Evolutionary conservation across 2,797 vertebrate genomes (phyloP).

Genomic region (Chiroxiphia lanceolata): DNA sequence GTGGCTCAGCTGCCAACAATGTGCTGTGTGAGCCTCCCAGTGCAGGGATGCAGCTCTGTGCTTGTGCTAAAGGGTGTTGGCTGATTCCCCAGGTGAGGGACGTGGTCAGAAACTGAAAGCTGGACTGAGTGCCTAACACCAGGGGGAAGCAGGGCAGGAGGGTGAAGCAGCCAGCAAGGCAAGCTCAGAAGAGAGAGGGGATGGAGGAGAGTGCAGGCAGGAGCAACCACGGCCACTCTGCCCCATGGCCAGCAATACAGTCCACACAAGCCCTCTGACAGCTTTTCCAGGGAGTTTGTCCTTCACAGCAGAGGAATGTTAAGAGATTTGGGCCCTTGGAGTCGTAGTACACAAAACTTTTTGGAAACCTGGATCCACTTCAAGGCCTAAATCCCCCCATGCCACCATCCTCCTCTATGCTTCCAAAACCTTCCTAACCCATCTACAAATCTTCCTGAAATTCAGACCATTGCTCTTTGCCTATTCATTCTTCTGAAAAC

Average conservation of each 20-base stretch:
- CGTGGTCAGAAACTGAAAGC: not conserved
- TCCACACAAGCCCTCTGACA: not conserved
- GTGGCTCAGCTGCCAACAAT: not conserved
- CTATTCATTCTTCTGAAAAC: not conserved
- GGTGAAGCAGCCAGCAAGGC: not conserved
- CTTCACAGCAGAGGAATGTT: not conserved
- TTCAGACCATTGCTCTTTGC: not conserved
- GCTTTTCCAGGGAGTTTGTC: not conserved
- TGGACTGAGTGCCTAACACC: not conserved
- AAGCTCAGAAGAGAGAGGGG: not conserved
- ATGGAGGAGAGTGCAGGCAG: not conserved
- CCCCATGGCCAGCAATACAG: fast-evolving
- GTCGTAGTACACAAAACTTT: not conserved
- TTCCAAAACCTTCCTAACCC: not conserved
- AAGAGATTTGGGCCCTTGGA: not conserved
- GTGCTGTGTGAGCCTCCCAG: fast-evolving
- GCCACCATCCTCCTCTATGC: not conserved
- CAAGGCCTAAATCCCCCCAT: not conserved
- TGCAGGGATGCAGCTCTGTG: not conserved
- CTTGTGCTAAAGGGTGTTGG: not conserved
- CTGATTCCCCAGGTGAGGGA: not conserved
- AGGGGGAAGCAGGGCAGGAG: not conserved
- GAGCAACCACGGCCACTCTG: fast-evolving
- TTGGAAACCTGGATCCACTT: not conserved
- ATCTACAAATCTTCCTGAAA: not conserved